phyloP scores from a whole-genome alignment of 2,888 invertebrate genomes.

The Agrotis clavis region DNA sequence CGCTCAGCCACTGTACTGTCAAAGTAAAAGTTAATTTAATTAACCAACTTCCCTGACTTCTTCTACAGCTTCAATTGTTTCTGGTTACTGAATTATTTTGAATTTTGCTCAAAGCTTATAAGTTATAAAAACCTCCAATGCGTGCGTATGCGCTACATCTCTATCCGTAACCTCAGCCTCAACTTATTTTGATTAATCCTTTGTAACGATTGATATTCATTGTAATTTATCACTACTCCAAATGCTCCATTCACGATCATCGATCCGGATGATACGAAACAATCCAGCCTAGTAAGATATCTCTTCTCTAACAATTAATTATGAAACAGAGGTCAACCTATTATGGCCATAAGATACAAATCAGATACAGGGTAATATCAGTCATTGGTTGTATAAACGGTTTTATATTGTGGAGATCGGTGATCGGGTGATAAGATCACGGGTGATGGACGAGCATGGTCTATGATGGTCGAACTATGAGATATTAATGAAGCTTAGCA shows the following conservation, averaged over 20 bases:
- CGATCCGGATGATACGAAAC: constrained; percentile 79
- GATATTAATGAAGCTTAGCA: constrained; percentile 77
- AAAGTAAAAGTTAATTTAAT: neutral
- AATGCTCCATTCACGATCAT: constrained; percentile 87
- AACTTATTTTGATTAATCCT: constrained; percentile 86
- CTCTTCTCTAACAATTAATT: constrained; percentile 54
- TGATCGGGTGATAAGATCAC: constrained; percentile 84
- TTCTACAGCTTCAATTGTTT: neutral
- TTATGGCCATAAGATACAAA: constrained; percentile 80
- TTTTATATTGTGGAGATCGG: constrained; percentile 89
- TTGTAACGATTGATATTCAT: constrained; percentile 86
- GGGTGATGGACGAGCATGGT: constrained; percentile 85
- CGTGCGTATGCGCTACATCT: constrained; percentile 24
- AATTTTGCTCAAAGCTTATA: neutral
- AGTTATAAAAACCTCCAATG: neutral
- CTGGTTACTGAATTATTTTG: neutral
- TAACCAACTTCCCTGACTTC: neutral
- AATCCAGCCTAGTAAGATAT: constrained; percentile 73
- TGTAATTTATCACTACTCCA: constrained; percentile 85
- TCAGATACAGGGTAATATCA: constrained; percentile 86
- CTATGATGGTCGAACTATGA: constrained; percentile 75
- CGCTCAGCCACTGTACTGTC: too few species aligned
- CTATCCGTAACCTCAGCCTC: constrained; percentile 65
- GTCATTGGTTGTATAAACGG: constrained; percentile 85
- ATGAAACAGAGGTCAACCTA: constrained; percentile 67